Evolutionary conservation across 2,797 vertebrate genomes (phyloP), one percentile per base, ranked within the genome.

Genomic region (Notoglanidium macrostoma): DNA sequence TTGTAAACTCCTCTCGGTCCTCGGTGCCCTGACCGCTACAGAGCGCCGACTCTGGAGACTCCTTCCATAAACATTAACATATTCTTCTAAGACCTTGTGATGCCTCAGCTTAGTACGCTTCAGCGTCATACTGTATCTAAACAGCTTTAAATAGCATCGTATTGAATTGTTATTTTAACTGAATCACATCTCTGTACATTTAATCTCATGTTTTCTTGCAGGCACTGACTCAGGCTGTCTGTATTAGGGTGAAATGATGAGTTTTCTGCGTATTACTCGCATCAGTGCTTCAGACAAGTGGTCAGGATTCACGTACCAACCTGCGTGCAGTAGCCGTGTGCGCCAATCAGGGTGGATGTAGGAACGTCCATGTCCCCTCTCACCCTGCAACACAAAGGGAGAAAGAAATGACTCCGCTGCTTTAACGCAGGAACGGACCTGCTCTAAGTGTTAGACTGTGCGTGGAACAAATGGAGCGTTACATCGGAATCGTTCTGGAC

Each of bases 241-340:
- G 68, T 46, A 40, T 11, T 10, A 0, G 40, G 11, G 35, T 57
- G 32, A n/a, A 59, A 23, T 32, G 44, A 26, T 3, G 7, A 46
- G 35, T 7, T 59, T 83, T 77, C 49, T 23, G 21, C 26, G 40
- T 19, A 61, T 57, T 54, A 72, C 14, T 32, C 23, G 26, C 55
- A 17, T 49, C 40, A 12, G 57, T 17, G 26, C 55, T 44, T 80
- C 54, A 67, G 19, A 73, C 57, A 51, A 35, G 59, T 26, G 19
- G 44, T 51, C 73, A 77, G 40, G 0, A 6, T 9, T 2, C 29
- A 32, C 12, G 21, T 46, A 57, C 92, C 87, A 89, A 99, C 98
- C 97, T 99, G 98, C 35, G 97, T 98, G 89, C 98, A 99, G 92
- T 99, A 99, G 85, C 97, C 97, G 0, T 99, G 97, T 26, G 96